Conservation (phyloP, 1,140 invertebrate genomes). For the Habropoda laboriosa region DNA sequence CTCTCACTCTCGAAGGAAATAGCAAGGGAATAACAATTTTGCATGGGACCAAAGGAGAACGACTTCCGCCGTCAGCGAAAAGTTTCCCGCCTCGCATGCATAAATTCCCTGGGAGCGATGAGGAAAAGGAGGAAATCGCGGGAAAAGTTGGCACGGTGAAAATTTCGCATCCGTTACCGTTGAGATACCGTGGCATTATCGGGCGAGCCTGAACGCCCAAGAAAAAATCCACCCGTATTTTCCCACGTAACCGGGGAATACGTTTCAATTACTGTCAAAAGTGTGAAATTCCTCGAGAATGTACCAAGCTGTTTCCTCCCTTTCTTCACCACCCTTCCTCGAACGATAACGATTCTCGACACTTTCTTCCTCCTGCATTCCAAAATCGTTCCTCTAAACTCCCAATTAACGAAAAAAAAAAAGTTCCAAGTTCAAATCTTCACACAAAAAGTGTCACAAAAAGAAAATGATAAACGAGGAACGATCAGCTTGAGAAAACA, state of each 20-base stretch:
- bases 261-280: constrained; percentile 42
- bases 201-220: neutral
- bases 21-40: neutral
- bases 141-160: constrained; percentile 20
- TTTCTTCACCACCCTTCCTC: no score
- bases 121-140: neutral
- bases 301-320: no score
- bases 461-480: neutral
- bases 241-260: neutral
- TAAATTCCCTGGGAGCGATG: constrained; percentile 25
- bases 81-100: constrained; percentile 25
- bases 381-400: no score
- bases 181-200: constrained; percentile 27
- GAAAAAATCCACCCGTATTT: constrained; percentile 3
- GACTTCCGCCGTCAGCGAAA: constrained; percentile 1
- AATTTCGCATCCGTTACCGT: constrained; percentile 41
- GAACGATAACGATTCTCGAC: neutral
- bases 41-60: neutral
- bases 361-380: neutral
- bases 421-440: no score
- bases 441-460: neutral
- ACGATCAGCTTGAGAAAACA: no score
- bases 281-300: neutral
- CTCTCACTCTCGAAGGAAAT: no score
- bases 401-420: no score